A percentile compares a stretch with the other conserved stretches of the same genome.
These are phyloP conservation scores for Pecten maximus DNA, from an alignment of 2,888 invertebrate genomes.

Conservation along the genomic window DNA sequence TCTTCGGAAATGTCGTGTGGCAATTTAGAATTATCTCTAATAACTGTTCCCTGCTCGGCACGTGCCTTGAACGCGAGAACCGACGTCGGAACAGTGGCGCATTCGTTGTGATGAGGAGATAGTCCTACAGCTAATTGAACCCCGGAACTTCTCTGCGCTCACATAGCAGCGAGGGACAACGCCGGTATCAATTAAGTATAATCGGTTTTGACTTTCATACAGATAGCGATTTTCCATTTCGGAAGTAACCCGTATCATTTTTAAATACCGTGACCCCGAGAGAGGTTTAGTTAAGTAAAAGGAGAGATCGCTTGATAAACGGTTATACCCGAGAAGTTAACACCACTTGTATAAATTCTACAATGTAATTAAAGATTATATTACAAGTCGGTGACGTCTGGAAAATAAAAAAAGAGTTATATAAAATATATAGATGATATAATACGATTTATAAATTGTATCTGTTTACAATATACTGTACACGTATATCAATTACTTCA, in stretches of 20 bases:
- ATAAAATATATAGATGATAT: no score
- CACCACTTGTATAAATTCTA: no score
- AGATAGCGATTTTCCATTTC: background rate
- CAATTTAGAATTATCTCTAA: constrained; percentile 23
- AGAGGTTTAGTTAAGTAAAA: background rate
- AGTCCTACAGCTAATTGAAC: background rate
- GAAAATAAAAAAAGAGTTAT: no score
- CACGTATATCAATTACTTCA: no score
- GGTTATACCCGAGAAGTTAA: no score
- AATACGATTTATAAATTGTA: no score
- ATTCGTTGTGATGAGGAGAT: background rate
- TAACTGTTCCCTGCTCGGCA: background rate
- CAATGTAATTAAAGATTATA: no score
- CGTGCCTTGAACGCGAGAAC: background rate
- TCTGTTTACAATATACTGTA: no score
- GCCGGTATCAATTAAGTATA: background rate
- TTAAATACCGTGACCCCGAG: background rate
- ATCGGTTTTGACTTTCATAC: background rate
- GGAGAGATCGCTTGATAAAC: background rate
- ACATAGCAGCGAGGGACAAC: background rate
- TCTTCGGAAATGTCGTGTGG: background rate
- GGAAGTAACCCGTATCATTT: background rate
- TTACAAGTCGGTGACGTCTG: no score
- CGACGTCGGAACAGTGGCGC: background rate
- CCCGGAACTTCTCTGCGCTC: constrained; percentile 5